Evolutionary conservation across 1,140 invertebrate species (phyloP), one percentile per base, ranked within the genome.

Genomic region (Megalopta genalis): DNA sequence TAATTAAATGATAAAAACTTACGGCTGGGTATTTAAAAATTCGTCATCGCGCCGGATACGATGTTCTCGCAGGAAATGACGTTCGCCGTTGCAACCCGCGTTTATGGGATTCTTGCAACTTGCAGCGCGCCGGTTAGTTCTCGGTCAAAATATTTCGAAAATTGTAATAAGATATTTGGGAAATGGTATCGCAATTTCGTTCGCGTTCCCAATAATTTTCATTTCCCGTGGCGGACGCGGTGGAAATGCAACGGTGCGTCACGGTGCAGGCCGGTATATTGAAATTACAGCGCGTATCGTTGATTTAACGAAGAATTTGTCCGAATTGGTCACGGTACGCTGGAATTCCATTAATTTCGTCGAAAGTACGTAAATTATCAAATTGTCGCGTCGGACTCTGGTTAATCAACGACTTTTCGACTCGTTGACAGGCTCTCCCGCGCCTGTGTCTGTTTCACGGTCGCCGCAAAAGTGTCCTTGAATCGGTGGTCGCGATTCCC

Each of bases 1-100:
- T 90, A 88, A 90, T 90, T 89, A 90, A 90, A 88, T 82, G 82
- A 84, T 86, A 87, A 87, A 88, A 88, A 74, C 77, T 88, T 85
- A 85, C 83, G 83, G 46, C 25, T 18, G 49, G 39, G 25, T n/a
- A 39, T 67, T 70, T 66, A 66, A 37, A 71, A 71, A 27, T 67
- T 70, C 63, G 62, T 60, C 52, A 72, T 27, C 18, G 66, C 18
- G n/a, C 62, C n/a, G 32, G 57, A 68, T 68, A 46, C 54, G 42
- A 12, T 32, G 60, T 25, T 6, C 42, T 27, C 16, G 63, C 37
- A 54, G 46, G 54, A 52, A 37, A 71, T 32, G 42, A 25, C n/a
- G 59, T 12, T 12, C 42, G 10, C 14, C 10, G 42, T 46, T 46
- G 42, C 10, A 14, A 14, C 42, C 0, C 42, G 42, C 14, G 9